Evolutionary conservation across 2,888 invertebrate species (phyloP), one percentile per base, ranked within the genome.

Genomic region (Pherbina coryleti): DNA sequence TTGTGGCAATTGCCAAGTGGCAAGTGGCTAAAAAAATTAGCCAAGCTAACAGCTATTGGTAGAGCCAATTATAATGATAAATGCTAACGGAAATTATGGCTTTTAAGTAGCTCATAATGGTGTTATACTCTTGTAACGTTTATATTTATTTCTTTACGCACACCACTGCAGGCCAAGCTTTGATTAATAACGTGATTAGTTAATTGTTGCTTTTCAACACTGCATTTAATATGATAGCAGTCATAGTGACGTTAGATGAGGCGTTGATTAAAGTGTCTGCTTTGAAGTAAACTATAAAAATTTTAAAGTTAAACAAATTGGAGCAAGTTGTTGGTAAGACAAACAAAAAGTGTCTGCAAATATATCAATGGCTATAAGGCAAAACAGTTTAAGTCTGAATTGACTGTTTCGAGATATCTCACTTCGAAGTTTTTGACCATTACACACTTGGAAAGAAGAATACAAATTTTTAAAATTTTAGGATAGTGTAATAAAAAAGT

Each of bases 171-270:
- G 60, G 60, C 14, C 60, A 60, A 60, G 60, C 28, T 17, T 28
- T 67, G 67, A 67, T 67, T 37, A 67, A 67, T 67, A 34, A 44
- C 37, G 67, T 67, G 67, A 67, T 67, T 67, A 67, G 34, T 67
- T 67, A 67, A 67, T 67, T 44, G 44, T 37, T 4, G 37, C n/a
- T 34, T 44, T 67, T 37, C 67, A 37, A 34, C 67, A 34, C 67
- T 37, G n/a, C 17, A 67, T 11, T 60, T 60, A 28, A 60, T 60
- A 28, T 28, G 60, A 28, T 60, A 44, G 44, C 44, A 14, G 44
- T 44, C 1, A 14, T 11, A 11, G 44, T 44, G 44, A 11, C 7
- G 44, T 44, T 44, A 44, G 44, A 44, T 44, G 11, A 44, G 44
- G 44, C 44, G 44, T 57, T 57, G 25, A 25, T 25, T 57, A 9